Percentiles rank a stretch among this genome's conserved stretches.
phyloP scores from a whole-genome alignment of 2,797 vertebrate species.

The Rhodeus uyekii region DNA sequence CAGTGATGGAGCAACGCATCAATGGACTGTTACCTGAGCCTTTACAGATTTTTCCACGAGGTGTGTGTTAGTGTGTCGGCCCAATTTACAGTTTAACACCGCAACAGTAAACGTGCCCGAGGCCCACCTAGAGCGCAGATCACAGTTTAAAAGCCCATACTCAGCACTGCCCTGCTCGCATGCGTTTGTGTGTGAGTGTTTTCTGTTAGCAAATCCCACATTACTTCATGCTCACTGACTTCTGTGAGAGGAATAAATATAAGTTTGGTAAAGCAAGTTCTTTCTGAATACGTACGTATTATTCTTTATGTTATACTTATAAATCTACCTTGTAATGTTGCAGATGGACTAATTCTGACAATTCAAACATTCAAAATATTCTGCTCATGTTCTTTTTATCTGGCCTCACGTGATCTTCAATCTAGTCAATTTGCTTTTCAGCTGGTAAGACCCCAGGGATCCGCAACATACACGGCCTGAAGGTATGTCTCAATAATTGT shows the following conservation, averaged over 20 bases:
- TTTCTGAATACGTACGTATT: background rate
- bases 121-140: slow-evolving; percentile 15
- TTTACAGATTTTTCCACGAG: slow-evolving; percentile 98
- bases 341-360: slow-evolving; percentile 87
- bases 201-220: background rate
- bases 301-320: background rate
- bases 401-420: slow-evolving; percentile 97
- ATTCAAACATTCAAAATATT: slow-evolving; percentile 81
- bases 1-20: slow-evolving; percentile 92
- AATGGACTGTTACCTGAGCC: slow-evolving; percentile 93
- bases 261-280: background rate
- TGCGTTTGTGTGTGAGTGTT: background rate
- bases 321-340: slow-evolving; percentile 85
- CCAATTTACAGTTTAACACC: slow-evolving; percentile 31
- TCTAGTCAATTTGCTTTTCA: slow-evolving; percentile 99
- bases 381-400: slow-evolving; percentile 96
- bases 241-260: background rate
- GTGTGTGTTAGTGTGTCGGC: slow-evolving; percentile 70
- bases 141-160: background rate
- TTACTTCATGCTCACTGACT: background rate
- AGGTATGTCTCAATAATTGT: slow-evolving; percentile 99
- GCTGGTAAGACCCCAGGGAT: slow-evolving; percentile 99
- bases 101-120: slow-evolving; percentile 15
- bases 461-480: slow-evolving; percentile 99
- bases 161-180: background rate